Percentiles rank a stretch among this genome's conserved stretches.
Conservation (phyloP, 1,140 invertebrate genomes). For the Muscidifurax raptorellus region DNA sequence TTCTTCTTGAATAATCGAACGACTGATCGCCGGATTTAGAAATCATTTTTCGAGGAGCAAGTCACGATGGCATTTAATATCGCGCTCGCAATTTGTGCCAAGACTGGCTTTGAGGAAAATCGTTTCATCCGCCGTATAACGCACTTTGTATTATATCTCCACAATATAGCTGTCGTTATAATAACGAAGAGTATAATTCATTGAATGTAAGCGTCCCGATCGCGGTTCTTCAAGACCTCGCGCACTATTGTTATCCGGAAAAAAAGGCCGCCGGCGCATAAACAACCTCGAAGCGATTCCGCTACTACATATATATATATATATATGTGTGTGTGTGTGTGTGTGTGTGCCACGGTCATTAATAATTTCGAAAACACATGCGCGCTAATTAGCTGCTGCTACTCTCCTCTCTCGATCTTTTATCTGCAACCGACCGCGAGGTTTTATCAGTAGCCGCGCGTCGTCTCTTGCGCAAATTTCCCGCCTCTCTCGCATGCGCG, state of each 20-base stretch:
- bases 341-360: neutral
- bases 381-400: conserved; percentile 32
- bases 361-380: conserved; percentile 28
- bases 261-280: neutral
- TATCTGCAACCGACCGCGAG: conserved; percentile 33
- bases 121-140: too few species aligned
- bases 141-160: too few species aligned
- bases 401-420: conserved; percentile 13
- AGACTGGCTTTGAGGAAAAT: neutral
- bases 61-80: conserved; percentile 5
- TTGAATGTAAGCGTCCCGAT: neutral
- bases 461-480: conserved; percentile 52
- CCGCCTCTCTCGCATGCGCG: conserved; percentile 42
- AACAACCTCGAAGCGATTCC: neutral
- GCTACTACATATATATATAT: too few species aligned
- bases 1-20: neutral
- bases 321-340: too few species aligned
- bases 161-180: too few species aligned
- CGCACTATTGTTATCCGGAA: neutral
- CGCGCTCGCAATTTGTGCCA: conserved; percentile 1
- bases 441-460: conserved; percentile 28
- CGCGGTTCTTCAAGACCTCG: neutral
- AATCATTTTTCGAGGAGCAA: conserved; percentile 3
- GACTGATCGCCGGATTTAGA: neutral
- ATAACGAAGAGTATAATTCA: neutral